Conservation (phyloP, 2,888 invertebrate genomes). For the Drosophila melanosoma region DNA sequence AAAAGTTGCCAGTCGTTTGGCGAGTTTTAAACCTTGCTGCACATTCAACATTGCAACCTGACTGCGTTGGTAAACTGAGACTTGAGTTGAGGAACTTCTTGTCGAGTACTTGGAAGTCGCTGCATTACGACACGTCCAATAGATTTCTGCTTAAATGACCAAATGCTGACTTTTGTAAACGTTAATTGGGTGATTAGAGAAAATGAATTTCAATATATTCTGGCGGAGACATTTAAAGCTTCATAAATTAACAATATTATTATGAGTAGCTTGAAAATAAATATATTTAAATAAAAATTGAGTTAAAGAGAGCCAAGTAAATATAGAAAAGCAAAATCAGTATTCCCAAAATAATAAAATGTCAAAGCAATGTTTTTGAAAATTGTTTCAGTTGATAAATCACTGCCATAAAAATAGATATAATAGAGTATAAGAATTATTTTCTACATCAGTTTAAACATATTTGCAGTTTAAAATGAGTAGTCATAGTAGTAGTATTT, state of each 20-base stretch:
- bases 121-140: constrained; percentile 73
- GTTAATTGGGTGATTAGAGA: constrained; percentile 67
- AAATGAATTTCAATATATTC: constrained; percentile 21
- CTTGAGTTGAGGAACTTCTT: constrained; percentile 14
- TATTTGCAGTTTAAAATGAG: not conserved
- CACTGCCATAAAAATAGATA: not conserved
- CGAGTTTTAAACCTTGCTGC: constrained; percentile 50
- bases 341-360: not conserved
- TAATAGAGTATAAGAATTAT: not conserved
- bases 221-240: not conserved
- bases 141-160: constrained; percentile 49
- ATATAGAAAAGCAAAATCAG: not conserved
- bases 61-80: constrained; percentile 12
- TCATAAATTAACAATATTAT: not conserved
- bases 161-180: constrained; percentile 39
- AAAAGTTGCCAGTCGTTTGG: constrained; percentile 67
- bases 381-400: not conserved
- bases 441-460: not conserved
- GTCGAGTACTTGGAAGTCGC: constrained; percentile 19
- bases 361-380: not conserved
- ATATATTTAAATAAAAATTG: not conserved
- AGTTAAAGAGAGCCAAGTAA: not conserved
- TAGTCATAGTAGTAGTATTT: not conserved
- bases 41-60: constrained; percentile 43
- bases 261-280: not conserved